A percentile compares a stretch with the other conserved stretches of the same genome.
Evolutionary conservation across 2,888 invertebrate genomes (phyloP).

Genomic region (Agrochola macilenta): DNA sequence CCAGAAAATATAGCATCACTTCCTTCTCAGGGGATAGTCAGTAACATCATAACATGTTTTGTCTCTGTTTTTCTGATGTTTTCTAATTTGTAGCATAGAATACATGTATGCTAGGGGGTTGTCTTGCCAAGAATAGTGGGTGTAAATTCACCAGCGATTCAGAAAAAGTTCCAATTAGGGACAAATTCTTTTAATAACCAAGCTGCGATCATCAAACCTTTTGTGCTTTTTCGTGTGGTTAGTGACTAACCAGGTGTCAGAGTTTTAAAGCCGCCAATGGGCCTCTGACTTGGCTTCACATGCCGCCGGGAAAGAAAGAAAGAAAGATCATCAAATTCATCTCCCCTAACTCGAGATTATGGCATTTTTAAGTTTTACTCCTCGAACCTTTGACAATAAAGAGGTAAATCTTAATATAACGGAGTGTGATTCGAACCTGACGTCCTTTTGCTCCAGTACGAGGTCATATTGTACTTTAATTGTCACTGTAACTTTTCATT

Average conservation of each 20-base stretch:
- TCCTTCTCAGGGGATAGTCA: neutral
- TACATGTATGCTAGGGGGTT: neutral
- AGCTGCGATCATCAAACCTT: neutral
- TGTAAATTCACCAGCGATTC: neutral
- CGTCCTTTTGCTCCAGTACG: neutral
- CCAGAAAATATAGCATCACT: no score
- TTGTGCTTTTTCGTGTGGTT: no score
- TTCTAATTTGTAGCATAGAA: neutral
- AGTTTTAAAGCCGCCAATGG: no score
- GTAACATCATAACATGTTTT: neutral
- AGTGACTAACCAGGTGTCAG: no score
- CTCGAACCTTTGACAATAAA: no score
- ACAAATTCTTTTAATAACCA: neutral
- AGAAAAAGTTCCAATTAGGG: neutral
- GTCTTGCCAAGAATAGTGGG: neutral
- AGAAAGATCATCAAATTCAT: neutral
- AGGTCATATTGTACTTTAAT: neutral
- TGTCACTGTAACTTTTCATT: neutral
- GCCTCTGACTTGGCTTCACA: no score
- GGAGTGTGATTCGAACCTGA: neutral
- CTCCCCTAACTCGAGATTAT: no score
- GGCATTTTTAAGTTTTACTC: neutral
- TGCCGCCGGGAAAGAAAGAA: no score
- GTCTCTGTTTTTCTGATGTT: neutral
- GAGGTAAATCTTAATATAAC: neutral